Evolutionary conservation across 1,140 invertebrate species (phyloP).

Genomic region (Eubasilissa regina): DNA sequence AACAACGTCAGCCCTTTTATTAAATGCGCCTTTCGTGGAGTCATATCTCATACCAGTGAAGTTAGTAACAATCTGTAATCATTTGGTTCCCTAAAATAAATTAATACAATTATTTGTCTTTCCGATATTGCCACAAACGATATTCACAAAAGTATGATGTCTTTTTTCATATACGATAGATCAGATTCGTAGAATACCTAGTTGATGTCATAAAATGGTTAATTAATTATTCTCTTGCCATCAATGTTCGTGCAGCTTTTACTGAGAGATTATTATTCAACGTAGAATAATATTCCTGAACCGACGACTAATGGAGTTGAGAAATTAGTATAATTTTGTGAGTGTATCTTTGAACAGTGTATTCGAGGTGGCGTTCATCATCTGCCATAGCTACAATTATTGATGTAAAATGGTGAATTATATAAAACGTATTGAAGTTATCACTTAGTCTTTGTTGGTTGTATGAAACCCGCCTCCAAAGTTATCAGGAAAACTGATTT

Average conservation of each 20-base stretch:
- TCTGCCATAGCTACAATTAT: slow-evolving; percentile 31
- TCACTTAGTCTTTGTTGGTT: slow-evolving; percentile 10
- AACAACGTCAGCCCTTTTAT: neutral
- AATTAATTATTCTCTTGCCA: no score
- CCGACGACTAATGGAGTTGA: neutral
- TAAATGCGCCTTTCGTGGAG: slow-evolving; percentile 8
- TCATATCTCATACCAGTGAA: slow-evolving; percentile 39
- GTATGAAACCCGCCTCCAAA: slow-evolving; percentile 7
- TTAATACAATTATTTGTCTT: neutral
- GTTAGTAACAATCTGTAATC: slow-evolving; percentile 4
- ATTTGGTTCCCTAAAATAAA: neutral
- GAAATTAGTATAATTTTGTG: slow-evolving; percentile 24
- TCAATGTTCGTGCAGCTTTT: no score
- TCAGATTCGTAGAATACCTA: neutral
- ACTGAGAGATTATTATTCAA: no score
- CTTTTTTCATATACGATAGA: neutral
- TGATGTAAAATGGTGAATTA: slow-evolving; percentile 13
- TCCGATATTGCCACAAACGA: neutral
- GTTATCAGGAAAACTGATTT: slow-evolving; percentile 35
- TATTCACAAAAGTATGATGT: neutral
- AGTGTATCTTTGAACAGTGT: slow-evolving; percentile 4
- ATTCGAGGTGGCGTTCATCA: slow-evolving; percentile 20
- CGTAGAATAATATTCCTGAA: slow-evolving; percentile 5
- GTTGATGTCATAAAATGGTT: no score
- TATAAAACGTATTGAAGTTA: slow-evolving; percentile 16